Percentiles rank a stretch among this genome's conserved stretches.
Evolutionary conservation across 2,797 vertebrate genomes (phyloP).

Genomic region (Gadopsis marmoratus): DNA sequence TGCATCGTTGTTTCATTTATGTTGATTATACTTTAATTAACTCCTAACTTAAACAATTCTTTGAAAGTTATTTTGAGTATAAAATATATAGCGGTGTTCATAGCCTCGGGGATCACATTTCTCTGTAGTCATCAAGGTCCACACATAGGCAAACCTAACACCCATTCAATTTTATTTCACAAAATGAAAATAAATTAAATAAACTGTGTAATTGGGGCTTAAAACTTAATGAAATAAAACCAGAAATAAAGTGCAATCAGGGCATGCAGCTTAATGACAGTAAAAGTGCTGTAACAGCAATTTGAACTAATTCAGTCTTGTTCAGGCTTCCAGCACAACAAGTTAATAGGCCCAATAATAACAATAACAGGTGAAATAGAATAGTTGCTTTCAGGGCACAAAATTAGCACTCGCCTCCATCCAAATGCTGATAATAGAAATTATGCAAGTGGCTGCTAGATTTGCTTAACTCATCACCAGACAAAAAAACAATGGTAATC

Average conservation of each 20-base stretch:
- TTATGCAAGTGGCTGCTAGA: too few species aligned
- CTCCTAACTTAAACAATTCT: not conserved
- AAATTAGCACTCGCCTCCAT: too few species aligned
- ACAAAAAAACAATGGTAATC: too few species aligned
- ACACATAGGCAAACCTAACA: slow-evolving; percentile 5
- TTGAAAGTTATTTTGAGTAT: slow-evolving; percentile 2
- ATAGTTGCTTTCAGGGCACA: not conserved
- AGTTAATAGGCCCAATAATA: slow-evolving; percentile 22
- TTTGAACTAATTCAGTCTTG: slow-evolving; percentile 36
- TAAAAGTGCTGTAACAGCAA: slow-evolving; percentile 35
- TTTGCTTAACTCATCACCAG: too few species aligned
- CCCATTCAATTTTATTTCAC: slow-evolving; percentile 23
- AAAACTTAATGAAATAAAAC: slow-evolving; percentile 48
- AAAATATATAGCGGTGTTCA: not conserved
- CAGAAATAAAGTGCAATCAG: slow-evolving; percentile 32
- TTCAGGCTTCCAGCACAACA: slow-evolving; percentile 5
- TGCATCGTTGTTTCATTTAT: not conserved
- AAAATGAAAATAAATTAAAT: slow-evolving; percentile 20
- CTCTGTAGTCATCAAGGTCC: slow-evolving; percentile 1
- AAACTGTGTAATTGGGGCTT: slow-evolving; percentile 14
- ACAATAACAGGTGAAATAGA: slow-evolving; percentile 23
- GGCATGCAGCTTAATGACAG: slow-evolving; percentile 38
- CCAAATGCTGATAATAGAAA: too few species aligned
- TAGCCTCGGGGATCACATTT: slow-evolving; percentile 20
- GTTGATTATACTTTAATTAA: slow-evolving; percentile 20